Evolutionary conservation across 2,113 vertebrate genomes (phyloP).

Genomic region (Cranoglanis bouderius): DNA sequence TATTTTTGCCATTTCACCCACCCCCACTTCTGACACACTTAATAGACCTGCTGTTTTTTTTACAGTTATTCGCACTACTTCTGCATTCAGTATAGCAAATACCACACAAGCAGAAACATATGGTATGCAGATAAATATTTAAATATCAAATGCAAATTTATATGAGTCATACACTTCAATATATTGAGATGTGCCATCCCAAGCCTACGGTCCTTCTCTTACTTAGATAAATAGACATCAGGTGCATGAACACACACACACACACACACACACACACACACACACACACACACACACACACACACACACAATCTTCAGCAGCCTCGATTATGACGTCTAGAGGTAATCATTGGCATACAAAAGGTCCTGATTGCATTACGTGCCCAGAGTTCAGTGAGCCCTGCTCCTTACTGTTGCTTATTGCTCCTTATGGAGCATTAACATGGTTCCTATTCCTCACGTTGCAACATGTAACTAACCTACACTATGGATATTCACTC

Average conservation of each 20-base stretch:
- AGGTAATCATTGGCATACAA: constrained; percentile 45
- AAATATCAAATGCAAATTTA: not conserved
- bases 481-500: not conserved
- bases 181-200: not conserved
- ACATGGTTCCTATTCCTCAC: not conserved
- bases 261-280: constrained; percentile 14
- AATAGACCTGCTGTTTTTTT: not conserved
- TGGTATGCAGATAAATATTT: not conserved
- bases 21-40: not conserved
- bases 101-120: not conserved
- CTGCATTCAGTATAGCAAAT: too few relatives aligned
- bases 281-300: constrained; percentile 9
- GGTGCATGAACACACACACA: not conserved
- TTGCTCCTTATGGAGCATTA: not conserved
- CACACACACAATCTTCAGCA: not conserved
- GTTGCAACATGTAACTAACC: not conserved
- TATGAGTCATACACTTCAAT: constrained; percentile 9
- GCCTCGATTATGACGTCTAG: not conserved
- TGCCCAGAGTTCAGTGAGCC: not conserved
- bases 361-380: constrained; percentile 52
- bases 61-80: too few relatives aligned
- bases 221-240: not conserved
- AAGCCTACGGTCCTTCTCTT: not conserved
- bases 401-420: not conserved
- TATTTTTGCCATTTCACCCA: not conserved